These are phyloP conservation scores for Drosophila tropicalis DNA, from an alignment of 1,140 invertebrate species.

Conservation along the genomic window DNA sequence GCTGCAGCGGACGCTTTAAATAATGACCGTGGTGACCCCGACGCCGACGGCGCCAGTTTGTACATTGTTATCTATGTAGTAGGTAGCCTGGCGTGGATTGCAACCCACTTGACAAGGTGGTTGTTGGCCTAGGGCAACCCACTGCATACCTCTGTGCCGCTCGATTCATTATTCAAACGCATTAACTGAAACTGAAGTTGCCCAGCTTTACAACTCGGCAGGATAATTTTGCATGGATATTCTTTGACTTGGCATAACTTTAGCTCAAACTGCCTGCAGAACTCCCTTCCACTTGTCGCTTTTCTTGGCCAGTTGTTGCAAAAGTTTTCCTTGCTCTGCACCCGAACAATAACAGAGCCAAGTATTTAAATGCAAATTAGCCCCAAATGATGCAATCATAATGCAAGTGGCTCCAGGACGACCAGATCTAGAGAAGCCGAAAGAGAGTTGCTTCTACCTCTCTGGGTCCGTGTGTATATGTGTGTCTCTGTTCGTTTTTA, in stretches of 20 bases:
- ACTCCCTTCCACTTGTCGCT: constrained; percentile 15
- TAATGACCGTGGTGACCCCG: constrained; percentile 67
- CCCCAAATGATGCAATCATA: constrained; percentile 81
- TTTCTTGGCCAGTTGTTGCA: constrained; percentile 14
- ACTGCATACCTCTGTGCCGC: neutral
- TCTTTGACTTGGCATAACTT: constrained; percentile 74
- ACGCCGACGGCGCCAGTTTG: constrained; percentile 69
- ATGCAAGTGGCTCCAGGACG: constrained; percentile 65
- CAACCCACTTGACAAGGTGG: constrained; percentile 40
- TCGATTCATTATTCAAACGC: constrained; percentile 78
- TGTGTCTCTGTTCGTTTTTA: constrained; percentile 56
- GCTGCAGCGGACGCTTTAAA: constrained; percentile 63
- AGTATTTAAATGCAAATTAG: constrained; percentile 81
- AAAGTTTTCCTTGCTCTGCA: constrained; percentile 68
- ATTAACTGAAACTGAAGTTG: constrained; percentile 70
- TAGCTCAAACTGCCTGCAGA: constrained; percentile 42
- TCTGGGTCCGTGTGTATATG: neutral
- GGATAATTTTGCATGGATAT: constrained; percentile 69
- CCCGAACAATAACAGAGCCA: constrained; percentile 76
- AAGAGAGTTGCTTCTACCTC: neutral
- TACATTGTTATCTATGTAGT: constrained; percentile 63
- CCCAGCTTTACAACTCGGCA: constrained; percentile 43
- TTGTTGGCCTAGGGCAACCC: constrained; percentile 32
- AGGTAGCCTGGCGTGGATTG: constrained; percentile 28
- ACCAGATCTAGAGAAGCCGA: constrained; percentile 21